Percentiles rank a stretch among this genome's conserved stretches.
Evolutionary conservation across 2,113 vertebrate species (phyloP).

Genomic region (Ranitomeya variabilis): DNA sequence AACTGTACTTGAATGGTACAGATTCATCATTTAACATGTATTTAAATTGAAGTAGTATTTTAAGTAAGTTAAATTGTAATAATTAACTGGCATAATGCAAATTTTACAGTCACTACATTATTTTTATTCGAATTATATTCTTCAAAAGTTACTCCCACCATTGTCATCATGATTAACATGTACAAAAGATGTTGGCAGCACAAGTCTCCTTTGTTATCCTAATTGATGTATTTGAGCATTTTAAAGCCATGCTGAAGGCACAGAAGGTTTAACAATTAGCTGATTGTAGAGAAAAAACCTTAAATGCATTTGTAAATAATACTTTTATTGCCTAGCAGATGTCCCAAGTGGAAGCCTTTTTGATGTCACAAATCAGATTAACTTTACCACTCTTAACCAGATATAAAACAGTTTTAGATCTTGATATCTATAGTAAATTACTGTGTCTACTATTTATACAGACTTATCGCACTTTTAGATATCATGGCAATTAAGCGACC

Average conservation of each 20-base stretch:
- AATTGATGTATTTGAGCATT: constrained; percentile 20
- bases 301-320: not conserved
- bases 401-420: not conserved
- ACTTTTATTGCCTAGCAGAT: constrained; percentile 28
- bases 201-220: constrained; percentile 7
- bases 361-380: not conserved
- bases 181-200: constrained; percentile 30
- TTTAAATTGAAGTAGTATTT: not conserved
- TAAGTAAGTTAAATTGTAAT: constrained; percentile 6
- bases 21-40: not conserved
- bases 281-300: constrained; percentile 1
- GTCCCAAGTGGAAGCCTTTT: not conserved
- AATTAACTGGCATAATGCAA: constrained; percentile 11
- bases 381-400: not conserved
- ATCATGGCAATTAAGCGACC: too few species aligned
- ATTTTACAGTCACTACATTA: constrained; percentile 8
- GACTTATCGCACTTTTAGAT: too few species aligned
- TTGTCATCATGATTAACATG: constrained; percentile 20
- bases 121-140: constrained; percentile 19
- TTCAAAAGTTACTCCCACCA: constrained; percentile 25
- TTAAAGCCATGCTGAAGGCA: not conserved
- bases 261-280: constrained; percentile 41
- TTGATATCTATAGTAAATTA: too few species aligned
- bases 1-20: not conserved
- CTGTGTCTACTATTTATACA: too few species aligned